Percentiles rank a stretch among this genome's conserved stretches.
These are phyloP conservation scores for Iphiclides podalirius DNA, from an alignment of 2,888 invertebrate species.

Conservation along the genomic window DNA sequence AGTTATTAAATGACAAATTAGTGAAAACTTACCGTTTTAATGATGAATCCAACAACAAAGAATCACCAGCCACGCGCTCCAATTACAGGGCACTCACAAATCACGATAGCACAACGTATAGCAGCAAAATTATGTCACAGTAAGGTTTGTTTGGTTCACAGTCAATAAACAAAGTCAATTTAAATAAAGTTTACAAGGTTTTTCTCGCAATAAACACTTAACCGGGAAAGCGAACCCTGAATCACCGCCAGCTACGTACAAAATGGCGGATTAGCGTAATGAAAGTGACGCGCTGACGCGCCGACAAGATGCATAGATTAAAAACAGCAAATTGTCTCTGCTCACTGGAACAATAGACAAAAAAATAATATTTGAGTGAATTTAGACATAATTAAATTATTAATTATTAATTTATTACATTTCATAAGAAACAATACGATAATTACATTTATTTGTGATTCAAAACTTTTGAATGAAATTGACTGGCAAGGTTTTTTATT, in stretches of 20 bases:
- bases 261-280: constrained; percentile 80
- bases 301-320: constrained; percentile 55
- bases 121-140: constrained; percentile 57
- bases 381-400: neutral
- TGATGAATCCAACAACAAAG: constrained; percentile 78
- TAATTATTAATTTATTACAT: neutral
- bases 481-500: no score
- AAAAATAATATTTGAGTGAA: neutral
- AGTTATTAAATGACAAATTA: constrained; percentile 39
- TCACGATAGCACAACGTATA: constrained; percentile 72
- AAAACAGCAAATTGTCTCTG: constrained; percentile 21
- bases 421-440: no score
- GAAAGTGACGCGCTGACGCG: constrained; percentile 78
- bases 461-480: no score
- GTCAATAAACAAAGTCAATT: constrained; percentile 54
- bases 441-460: no score
- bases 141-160: constrained; percentile 56
- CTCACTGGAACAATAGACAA: neutral
- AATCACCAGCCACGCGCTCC: constrained; percentile 79
- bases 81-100: constrained; percentile 76
- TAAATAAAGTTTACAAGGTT: constrained; percentile 64
- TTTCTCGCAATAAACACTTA: constrained; percentile 68
- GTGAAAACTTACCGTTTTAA: constrained; percentile 68
- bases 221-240: constrained; percentile 69
- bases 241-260: constrained; percentile 80